phyloP scores from a whole-genome alignment of 2,888 invertebrate genomes.

The Ganaspis brasiliensis region DNA sequence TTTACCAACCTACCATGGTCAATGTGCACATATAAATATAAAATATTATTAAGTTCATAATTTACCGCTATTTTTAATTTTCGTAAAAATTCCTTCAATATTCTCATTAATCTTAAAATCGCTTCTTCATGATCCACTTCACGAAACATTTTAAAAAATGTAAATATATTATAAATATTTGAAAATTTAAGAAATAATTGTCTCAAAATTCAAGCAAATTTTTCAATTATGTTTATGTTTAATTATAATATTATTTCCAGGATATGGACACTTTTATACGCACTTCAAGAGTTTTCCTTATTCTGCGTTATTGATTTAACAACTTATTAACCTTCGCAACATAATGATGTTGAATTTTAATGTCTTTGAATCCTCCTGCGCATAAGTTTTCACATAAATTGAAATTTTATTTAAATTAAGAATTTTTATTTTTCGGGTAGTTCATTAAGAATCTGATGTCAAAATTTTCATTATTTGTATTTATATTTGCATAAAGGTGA shows the following conservation, averaged over 20 bases:
- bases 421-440: no score
- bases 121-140: conserved; percentile 46
- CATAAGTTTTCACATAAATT: no score
- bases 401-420: no score
- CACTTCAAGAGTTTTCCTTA: neutral
- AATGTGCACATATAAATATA: no score
- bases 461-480: no score
- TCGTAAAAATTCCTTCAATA: conserved; percentile 46
- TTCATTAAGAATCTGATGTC: no score
- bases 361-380: no score
- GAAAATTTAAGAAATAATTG: neutral
- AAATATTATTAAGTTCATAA: neutral
- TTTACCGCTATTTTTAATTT: conserved; percentile 56
- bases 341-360: neutral
- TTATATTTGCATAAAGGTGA: no score
- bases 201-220: neutral
- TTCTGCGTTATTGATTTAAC: neutral
- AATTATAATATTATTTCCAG: neutral
- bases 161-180: neutral
- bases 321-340: neutral
- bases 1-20: no score
- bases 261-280: neutral
- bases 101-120: conserved; percentile 50
- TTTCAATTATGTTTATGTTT: neutral
- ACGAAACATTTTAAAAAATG: neutral